A percentile compares a stretch with the other conserved stretches of the same genome.
These are phyloP conservation scores for Bombylius discolor DNA, from an alignment of 2,888 invertebrate genomes.

Conservation along the genomic window DNA sequence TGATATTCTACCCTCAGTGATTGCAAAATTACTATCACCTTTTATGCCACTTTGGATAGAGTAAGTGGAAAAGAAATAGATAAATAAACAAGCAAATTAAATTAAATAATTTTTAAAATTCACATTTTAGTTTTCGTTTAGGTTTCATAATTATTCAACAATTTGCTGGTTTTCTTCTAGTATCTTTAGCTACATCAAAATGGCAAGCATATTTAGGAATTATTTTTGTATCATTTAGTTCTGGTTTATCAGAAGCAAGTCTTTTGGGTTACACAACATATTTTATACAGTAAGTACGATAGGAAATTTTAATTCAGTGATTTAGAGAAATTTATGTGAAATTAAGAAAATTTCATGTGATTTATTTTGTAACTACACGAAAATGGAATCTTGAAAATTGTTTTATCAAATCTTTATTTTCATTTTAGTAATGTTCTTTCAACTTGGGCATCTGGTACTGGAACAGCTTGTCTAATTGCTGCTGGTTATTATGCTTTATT, in stretches of 20 bases:
- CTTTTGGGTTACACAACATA: conserved; percentile 58
- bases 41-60: conserved; percentile 53
- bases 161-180: conserved; percentile 49
- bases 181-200: conserved; percentile 47
- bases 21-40: conserved; percentile 57
- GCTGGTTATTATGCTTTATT: conserved; percentile 61
- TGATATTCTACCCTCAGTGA: conserved; percentile 60
- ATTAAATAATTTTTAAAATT: not conserved
- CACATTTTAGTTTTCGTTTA: conserved; percentile 43
- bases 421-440: conserved; percentile 52
- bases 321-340: too few relatives aligned
- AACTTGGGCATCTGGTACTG: conserved; percentile 77
- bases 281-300: conserved; percentile 45
- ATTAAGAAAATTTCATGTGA: not conserved
- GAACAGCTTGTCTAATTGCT: conserved; percentile 67
- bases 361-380: not conserved
- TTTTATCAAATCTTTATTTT: not conserved
- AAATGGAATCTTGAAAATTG: not conserved
- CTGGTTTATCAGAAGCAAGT: conserved; percentile 70
- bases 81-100: too few relatives aligned
- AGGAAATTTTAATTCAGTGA: not conserved
- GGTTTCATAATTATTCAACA: conserved; percentile 43
- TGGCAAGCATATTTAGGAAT: conserved; percentile 57
- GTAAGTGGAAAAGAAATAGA: conserved; percentile 36
- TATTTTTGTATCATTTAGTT: conserved; percentile 55